These are phyloP conservation scores for Triops longicaudatus DNA, from an alignment of 1,140 invertebrate genomes.

Conservation along the genomic window DNA sequence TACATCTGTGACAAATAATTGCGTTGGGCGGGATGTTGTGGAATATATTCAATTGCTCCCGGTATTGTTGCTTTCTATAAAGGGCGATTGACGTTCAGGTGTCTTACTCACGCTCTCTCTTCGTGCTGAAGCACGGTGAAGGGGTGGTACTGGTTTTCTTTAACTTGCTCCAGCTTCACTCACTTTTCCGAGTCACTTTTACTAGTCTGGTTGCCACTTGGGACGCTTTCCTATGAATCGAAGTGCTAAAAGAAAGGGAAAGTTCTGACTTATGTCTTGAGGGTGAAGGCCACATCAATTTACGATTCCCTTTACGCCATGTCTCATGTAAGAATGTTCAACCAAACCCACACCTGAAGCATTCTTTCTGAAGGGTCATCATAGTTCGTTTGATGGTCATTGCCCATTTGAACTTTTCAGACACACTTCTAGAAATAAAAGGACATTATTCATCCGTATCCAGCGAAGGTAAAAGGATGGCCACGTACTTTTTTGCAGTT, in stretches of 20 bases:
- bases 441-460: neutral
- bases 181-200: neutral
- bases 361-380: neutral
- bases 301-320: neutral
- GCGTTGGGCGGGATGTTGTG: too few species aligned
- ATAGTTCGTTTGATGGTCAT: neutral
- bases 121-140: neutral
- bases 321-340: neutral
- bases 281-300: neutral
- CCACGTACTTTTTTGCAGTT: neutral
- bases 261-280: neutral
- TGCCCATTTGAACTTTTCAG: neutral
- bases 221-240: neutral
- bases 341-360: neutral
- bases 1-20: too few species aligned
- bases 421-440: neutral
- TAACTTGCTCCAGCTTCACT: neutral
- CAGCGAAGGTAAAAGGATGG: neutral
- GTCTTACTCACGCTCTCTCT: constrained; percentile 10
- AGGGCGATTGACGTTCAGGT: neutral
- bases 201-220: neutral
- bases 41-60: neutral
- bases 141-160: constrained; percentile 1
- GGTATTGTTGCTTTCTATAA: neutral
- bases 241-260: neutral